phyloP scores from a whole-genome alignment of 2,888 invertebrate species.

The Synanthedon andrenaeformis region DNA sequence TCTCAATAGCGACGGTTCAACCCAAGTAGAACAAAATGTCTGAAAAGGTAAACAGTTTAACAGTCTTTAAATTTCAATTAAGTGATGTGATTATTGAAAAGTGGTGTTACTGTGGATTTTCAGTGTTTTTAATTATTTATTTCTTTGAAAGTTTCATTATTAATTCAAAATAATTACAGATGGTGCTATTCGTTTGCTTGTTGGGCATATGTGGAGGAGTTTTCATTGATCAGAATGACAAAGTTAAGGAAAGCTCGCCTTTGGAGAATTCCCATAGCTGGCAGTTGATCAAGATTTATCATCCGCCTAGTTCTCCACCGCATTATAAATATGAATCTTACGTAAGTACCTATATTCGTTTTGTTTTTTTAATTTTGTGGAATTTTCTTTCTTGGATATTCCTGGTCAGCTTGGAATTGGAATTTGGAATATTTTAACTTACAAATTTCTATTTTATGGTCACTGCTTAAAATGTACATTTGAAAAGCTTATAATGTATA shows the following conservation, averaged over 20 bases:
- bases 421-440: too few species aligned
- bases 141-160: too few species aligned
- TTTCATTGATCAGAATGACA: conserved; percentile 30
- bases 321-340: conserved; percentile 5
- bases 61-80: background rate
- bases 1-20: conserved; percentile 48
- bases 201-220: conserved; percentile 33
- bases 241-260: conserved; percentile 9
- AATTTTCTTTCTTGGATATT: background rate
- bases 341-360: conserved; percentile 3
- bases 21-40: conserved; percentile 37
- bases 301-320: conserved; percentile 32
- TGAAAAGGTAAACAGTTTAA: conserved; percentile 29
- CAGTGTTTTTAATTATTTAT: too few species aligned
- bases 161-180: conserved; percentile 23
- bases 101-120: too few species aligned
- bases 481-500: too few species aligned
- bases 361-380: conserved; percentile 1
- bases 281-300: conserved; percentile 42
- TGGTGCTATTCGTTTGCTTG: conserved; percentile 34
- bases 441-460: too few species aligned
- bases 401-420: too few species aligned
- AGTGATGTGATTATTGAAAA: too few species aligned
- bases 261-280: conserved; percentile 25
- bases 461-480: too few species aligned